Base-by-base conservation (phyloP, 2,113 vertebrate species). In the Amblyopsis rosae region DNA sequence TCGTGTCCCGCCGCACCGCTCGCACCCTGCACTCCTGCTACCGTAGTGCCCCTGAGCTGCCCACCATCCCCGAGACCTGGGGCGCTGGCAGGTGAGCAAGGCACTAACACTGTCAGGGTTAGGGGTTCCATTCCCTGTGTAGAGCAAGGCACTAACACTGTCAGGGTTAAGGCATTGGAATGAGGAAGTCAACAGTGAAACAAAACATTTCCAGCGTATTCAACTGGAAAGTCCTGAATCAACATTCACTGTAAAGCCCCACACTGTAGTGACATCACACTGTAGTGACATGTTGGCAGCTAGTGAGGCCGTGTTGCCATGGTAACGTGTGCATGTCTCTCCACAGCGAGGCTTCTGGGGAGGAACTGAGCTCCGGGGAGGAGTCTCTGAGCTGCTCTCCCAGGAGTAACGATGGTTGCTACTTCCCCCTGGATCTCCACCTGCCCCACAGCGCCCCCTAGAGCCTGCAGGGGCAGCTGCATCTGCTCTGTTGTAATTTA, bases 351-450 rank as follows among this genome's bases (percentile, higher is more conserved):
- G 97, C 98, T 77, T 98, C 94, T 0, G 92, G 92, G 60, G 97
- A 98, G 88, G 97, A 99, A 48, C 88, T 93, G 93, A 99, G 96
- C 67, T 96, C 95, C 0, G 95, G 96, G 10, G 96, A 98, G 77
- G 96, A 98, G 86, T 93, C 93, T 69, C 92, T 97, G 56, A 94
- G 96, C 92, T 95, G 92, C 16, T 97, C 95, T 49, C 92, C 94
- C 71, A 91, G 90, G 0, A 93, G 94, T 12, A 94, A 96, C 10
- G 96, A 95, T 70, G 93, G 93, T 49, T 63, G 90, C 35, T 98
- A 93, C 91, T 97, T 97, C 88, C 96, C 96, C 12, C 87, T 91
- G 6, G 82, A 90, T 75, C 92, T 95, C 83, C 6, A 64, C 69
- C 68, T 3, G 50, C 68, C n/a, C 6, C 63, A 89, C 53, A 71